A percentile compares a stretch with the other conserved stretches of the same genome.
These are phyloP conservation scores for Phycodurus eques DNA, from an alignment of 2,113 vertebrate species.

Conservation along the genomic window DNA sequence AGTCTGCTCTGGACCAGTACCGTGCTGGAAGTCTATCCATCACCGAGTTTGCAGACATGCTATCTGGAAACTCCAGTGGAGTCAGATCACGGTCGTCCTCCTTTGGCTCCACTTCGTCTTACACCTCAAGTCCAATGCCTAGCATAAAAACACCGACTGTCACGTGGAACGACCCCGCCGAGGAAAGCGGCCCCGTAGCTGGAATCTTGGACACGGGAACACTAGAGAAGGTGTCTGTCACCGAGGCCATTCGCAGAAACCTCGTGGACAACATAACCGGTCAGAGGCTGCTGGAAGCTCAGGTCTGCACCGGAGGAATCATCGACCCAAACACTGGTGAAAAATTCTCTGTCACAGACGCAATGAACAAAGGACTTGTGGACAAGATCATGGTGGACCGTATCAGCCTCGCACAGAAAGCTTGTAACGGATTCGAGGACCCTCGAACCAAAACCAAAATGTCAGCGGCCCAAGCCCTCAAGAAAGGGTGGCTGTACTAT, in stretches of 20 bases:
- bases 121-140: constrained; percentile 77
- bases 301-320: constrained; percentile 95
- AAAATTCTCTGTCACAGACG: constrained; percentile 82
- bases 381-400: constrained; percentile 98
- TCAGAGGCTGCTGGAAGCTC: constrained; percentile 90
- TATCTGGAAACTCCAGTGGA: constrained; percentile 88
- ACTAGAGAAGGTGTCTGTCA: constrained; percentile 93
- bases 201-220: constrained; percentile 96
- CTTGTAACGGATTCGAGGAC: constrained; percentile 94
- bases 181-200: constrained; percentile 90
- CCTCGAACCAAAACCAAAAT: constrained; percentile 95
- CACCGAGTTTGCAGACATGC: constrained; percentile 96
- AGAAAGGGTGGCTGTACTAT: constrained; percentile 97
- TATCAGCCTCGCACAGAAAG: constrained; percentile 95
- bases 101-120: constrained; percentile 90
- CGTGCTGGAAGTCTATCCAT: constrained; percentile 90
- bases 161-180: constrained; percentile 86
- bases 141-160: constrained; percentile 75
- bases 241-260: constrained; percentile 93
- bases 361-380: constrained; percentile 84
- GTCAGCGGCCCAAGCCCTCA: constrained; percentile 94
- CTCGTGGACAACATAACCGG: constrained; percentile 95
- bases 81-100: constrained; percentile 90
- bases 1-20: constrained; percentile 91
- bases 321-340: constrained; percentile 87